Base-by-base conservation (phyloP, 2,888 invertebrate genomes). In the Himalopsyche kuldschensis region DNA sequence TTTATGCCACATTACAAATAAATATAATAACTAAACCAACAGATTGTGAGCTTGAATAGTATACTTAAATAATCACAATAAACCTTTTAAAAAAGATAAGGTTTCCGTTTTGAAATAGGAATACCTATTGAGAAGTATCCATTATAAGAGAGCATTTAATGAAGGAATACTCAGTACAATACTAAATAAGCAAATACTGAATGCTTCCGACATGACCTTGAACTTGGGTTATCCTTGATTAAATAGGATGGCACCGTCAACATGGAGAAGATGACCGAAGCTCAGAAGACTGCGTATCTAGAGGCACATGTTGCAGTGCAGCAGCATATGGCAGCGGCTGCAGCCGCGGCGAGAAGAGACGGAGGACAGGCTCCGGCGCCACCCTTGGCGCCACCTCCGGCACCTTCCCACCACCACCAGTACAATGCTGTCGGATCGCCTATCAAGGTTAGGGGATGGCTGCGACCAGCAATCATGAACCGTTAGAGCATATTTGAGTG, bases 181-280 rank as follows among this genome's bases (percentile, higher is more conserved):
- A 15, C 15, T 15, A 2, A 41, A 41, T 41, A 55, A 55, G 24
- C 20, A 55, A n/a, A 4, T 8, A 20, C 0, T 10, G 55, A 55
- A 55, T 55, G 55, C 55, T n/a, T 24, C 27, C 15, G 69, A 15
- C 27, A 27, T 11, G 69, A 27, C 27, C 69, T 69, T 69, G 69
- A 69, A 69, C 69, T 69, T 69, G 69, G 27, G 69, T 30, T 27
- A 69, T 27, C 69, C 69, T 69, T 69, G 69, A 69, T 69, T 69
- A 15, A 27, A 24, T 69, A 94, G 94, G 93, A 93, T 89, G 93
- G 93, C 86, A 93, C 94, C 85, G 93, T 93, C 87, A 95, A 95
- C 88, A 95, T 95, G 93, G 95, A 95, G 88, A 95, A 95, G 89
- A 95, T 95, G 95, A 94, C 93, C 87, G 94, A 93, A 90, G 94